Base-by-base conservation (phyloP, 2,113 vertebrate species). In the Balaenoptera acutorostrata region DNA sequence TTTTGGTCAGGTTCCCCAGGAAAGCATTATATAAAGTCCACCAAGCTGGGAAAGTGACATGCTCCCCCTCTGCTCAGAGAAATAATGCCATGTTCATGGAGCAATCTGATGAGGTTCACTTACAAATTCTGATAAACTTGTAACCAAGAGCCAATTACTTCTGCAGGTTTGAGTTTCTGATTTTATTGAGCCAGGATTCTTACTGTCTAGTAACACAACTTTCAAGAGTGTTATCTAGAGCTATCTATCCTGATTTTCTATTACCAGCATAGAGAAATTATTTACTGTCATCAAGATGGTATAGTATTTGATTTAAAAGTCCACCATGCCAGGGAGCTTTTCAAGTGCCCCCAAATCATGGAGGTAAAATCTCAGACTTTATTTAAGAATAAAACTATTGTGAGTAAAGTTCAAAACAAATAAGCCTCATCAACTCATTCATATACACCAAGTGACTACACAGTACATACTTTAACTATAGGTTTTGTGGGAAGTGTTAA, bases 401-500 rank as follows among this genome's bases (percentile, higher is more conserved):
- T 82, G 8, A 68, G 31, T 49, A 49, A 33, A 68, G 46, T 69
- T 84, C n/a, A 72, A 72, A 63, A 36, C 0, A 3, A 90, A 63
- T 49, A 81, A 27, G 18, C 44, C 23, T 72, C 49, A 68, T 83
- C 21, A 66, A 8, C 14, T 57, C 18, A 52, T 49, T 57, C 31
- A 52, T 11, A 18, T 17, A 14, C 5, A 83, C 5, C 27, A 74
- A 64, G 2, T 69, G 33, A 69, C 8, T 36, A 33, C 14, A 49
- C 8, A n/a, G 23, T 20, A 36, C 3, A 31, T 10, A 7, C 11
- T 10, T 12, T 15, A 46, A 21, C 1, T 3, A 29, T 1, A n/a
- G 13, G 25, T 71, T 82, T 85, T n/a, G 9, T 83, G 27, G 18
- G 21, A 88, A 91, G 14, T 80, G 8, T 33, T 86, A 7, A 8